Base-by-base conservation (phyloP, 2,113 vertebrate genomes). In the Arothron firmamentum region DNA sequence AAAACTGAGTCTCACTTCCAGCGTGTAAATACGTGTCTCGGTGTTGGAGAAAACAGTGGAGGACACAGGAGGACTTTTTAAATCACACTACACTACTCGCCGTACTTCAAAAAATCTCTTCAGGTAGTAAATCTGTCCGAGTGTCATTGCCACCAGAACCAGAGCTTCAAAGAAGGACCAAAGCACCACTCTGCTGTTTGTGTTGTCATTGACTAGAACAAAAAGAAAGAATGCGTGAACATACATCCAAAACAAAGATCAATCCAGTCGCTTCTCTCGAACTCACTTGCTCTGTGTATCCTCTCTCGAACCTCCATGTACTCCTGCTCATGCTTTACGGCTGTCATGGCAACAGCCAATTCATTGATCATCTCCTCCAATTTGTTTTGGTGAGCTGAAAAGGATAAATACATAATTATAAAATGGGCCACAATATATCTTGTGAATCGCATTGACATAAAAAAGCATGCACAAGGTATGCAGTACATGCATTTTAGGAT, bases 81-180 rank as follows among this genome's bases (percentile, higher is more conserved):
- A 20, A 43, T 18, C 18, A 19, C 58, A 80, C 91, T 94, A 99
- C 77, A 99, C 96, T 66, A 99, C 96, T 90, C 97, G 93, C 72
- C 95, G 94, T 74, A 99, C 96, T 94, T 99, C 97, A 58, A 99
- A 99, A 92, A 99, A 99, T 89, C 97, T 96, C 94, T 99, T 99
- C 93, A 99, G 92, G 81, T 99, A 99, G 92, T 98, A 99, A 93
- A 99, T 99, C 88, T 99, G 97, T 95, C 97, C 96, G 52, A 99
- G 90, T 57, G 96, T 99, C 97, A 99, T 99, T 74, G 96, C 96
- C 84, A 99, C 95, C 87, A 99, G 90, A 86, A 99, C 97, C 74
- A 99, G 94, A 31, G 97, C 97, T 92, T 99, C 96, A 31, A 98
- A 99, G 92, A 99, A 99, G 6, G 97, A 98, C 97, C 97, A 99